Evolutionary conservation across 2,888 invertebrate genomes (phyloP), one percentile per base, ranked within the genome.

Genomic region (Drosophila meridiana): DNA sequence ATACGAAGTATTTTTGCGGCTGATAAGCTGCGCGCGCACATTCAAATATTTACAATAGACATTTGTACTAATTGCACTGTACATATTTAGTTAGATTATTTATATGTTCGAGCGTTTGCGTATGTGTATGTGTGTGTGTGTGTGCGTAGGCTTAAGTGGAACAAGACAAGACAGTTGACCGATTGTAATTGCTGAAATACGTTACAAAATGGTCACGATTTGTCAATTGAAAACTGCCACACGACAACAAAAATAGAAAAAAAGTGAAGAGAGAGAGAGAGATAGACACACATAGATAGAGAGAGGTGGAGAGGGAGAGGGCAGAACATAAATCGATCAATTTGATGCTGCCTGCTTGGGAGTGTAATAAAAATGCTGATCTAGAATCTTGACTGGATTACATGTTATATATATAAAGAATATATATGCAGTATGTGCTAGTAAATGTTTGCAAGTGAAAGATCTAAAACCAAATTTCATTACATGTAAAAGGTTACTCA

Each of bases 1-100:
- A 40, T 40, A 40, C 43, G 11, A 11, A 45, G 47, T 28, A 36
- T 43, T 65, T 62, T 65, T 65, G 80, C 81, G 68, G 63, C 82
- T 83, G 80, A 81, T 81, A 82, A 82, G 82, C 73, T 82, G 82
- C 71, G 73, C 86, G 83, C 77, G 70, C 83, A 76, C 76, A 64
- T 69, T 69, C 66, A 83, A 83, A 86, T 83, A 86, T 83, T 83
- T 78, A 78, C 83, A 52, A 56, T 68, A 69, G 72, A 57, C 78
- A 76, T 83, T 80, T 73, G 78, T 78, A 86, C 83, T 83, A 83
- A 83, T 83, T 83, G 83, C 78, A 78, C 28, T 63, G 79, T 52
- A 82, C 85, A 82, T 68, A 84, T 82, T 82, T 67, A 59, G 65
- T 13, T 53, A 30, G 55, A 45, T 55, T 45, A 58, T 58, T 50